Conservation (phyloP, 2,888 invertebrate genomes). For the Dromius quadrimaculatus region DNA sequence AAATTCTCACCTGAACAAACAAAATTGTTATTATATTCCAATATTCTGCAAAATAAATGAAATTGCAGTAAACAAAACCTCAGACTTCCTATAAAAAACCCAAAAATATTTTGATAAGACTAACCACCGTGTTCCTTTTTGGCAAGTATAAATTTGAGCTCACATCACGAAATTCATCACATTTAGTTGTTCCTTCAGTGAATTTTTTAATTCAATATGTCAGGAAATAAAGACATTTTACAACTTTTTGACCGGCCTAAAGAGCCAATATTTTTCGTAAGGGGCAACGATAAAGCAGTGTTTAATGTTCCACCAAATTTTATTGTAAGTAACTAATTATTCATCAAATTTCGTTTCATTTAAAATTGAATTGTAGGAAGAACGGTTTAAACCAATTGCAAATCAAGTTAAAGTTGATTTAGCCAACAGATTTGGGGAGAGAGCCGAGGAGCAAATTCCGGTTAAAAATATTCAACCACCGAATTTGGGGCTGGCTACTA, state of each 20-base stretch:
- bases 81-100: neutral
- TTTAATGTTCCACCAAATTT: constrained; percentile 74
- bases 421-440: constrained; percentile 73
- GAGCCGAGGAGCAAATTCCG: constrained; percentile 69
- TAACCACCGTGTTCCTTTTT: neutral
- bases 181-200: neutral
- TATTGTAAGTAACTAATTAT: constrained; percentile 69
- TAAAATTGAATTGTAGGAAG: constrained; percentile 62
- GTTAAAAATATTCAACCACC: constrained; percentile 71
- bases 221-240: constrained; percentile 29
- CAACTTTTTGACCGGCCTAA: constrained; percentile 69
- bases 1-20: too few relatives aligned
- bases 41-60: neutral
- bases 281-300: constrained; percentile 73
- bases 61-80: neutral
- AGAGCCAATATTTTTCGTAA: constrained; percentile 83
- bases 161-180: neutral
- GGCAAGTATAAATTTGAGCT: neutral
- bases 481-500: constrained; percentile 66
- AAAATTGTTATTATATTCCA: neutral
- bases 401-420: constrained; percentile 72
- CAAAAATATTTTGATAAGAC: neutral
- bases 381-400: constrained; percentile 71
- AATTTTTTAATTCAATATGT: constrained; percentile 27
- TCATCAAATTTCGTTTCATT: neutral